phyloP scores from a whole-genome alignment of 1,140 invertebrate species.

The Amphibalanus amphitrite region DNA sequence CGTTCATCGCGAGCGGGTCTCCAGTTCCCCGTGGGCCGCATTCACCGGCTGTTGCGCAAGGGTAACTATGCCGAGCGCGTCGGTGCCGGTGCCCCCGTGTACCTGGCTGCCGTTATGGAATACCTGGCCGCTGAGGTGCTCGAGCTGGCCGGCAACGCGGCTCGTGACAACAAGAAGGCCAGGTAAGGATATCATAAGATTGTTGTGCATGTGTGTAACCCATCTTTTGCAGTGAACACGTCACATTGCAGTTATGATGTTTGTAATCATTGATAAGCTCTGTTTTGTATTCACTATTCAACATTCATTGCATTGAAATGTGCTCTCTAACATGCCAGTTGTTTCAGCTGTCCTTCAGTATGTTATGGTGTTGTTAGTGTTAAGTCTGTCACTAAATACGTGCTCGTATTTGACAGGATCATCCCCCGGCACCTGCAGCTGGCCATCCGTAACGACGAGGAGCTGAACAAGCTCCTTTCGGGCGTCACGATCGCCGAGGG shows the following conservation, averaged over 20 bases:
- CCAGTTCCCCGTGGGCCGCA: constrained; percentile 38
- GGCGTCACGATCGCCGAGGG: constrained; percentile 68
- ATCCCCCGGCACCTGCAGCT: constrained; percentile 64
- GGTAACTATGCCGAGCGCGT: constrained; percentile 32
- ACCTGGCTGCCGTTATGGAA: constrained; percentile 36
- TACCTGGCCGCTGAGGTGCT: constrained; percentile 40
- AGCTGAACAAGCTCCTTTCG: constrained; percentile 55
- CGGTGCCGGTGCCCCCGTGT: constrained; percentile 36
- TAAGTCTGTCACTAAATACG: too few species aligned
- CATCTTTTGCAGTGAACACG: too few species aligned
- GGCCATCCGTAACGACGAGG: constrained; percentile 70
- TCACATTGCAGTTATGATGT: background rate
- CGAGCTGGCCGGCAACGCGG: constrained; percentile 29
- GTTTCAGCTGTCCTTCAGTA: too few species aligned
- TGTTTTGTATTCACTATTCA: too few species aligned
- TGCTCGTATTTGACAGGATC: constrained; percentile 31
- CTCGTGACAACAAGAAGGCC: constrained; percentile 20
- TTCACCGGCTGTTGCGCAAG: constrained; percentile 23
- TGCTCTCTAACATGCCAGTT: too few species aligned
- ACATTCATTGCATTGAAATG: too few species aligned
- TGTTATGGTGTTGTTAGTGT: too few species aligned
- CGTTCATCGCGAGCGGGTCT: constrained; percentile 45
- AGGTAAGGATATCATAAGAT: constrained; percentile 22
- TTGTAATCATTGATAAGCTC: background rate
- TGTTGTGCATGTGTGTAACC: too few species aligned